Evolutionary conservation across 2,888 invertebrate genomes (phyloP), one percentile per base, ranked within the genome.

Genomic region (Zygothrica quintamaculata): DNA sequence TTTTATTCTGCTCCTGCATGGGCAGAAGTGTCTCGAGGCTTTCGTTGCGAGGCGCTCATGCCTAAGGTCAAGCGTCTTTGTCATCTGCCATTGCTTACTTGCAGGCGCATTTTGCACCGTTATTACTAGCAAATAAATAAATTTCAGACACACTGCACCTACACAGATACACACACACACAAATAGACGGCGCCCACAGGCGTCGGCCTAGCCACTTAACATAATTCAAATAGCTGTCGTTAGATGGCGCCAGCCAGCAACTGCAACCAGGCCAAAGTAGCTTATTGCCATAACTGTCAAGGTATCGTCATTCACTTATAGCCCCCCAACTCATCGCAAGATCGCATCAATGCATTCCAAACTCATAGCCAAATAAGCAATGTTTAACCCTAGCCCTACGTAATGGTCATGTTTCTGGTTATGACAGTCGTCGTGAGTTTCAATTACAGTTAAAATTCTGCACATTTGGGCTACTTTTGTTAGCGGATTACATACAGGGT

Each of bases 31-130:
- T 60, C 77, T 79, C 56, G 65, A 62, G 79, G 62, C 76, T 65
- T 57, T 62, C 51, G 57, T 31, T 53, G 3, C 18, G 18, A 22
- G 18, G 56, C 60, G 59, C 51, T 77, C 51, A 61, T 47, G 78
- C 56, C 60, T 80, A 76, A 80, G 80, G 80, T 80, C 80, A 80
- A 80, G 82, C 80, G 72, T 77, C 79, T 77, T 77, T 84, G 84
- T 82, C 78, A 65, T 60, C 58, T 56, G 56, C 58, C 68, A 65
- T 68, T 81, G 64, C 69, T 77, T 69, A 61, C 60, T 69, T 77
- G 58, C 31, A 52, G 68, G 61, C 78, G 47, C 74, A 80, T 62
- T 69, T 64, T 55, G 36, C 59, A 50, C 51, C 34, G 26, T 37
- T 53, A 43, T 71, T 71, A 50, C 46, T 26, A 61, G 51, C 82